Evolutionary conservation across 2,888 invertebrate species (phyloP).

Genomic region (Caenorhabditis sulstoni): DNA sequence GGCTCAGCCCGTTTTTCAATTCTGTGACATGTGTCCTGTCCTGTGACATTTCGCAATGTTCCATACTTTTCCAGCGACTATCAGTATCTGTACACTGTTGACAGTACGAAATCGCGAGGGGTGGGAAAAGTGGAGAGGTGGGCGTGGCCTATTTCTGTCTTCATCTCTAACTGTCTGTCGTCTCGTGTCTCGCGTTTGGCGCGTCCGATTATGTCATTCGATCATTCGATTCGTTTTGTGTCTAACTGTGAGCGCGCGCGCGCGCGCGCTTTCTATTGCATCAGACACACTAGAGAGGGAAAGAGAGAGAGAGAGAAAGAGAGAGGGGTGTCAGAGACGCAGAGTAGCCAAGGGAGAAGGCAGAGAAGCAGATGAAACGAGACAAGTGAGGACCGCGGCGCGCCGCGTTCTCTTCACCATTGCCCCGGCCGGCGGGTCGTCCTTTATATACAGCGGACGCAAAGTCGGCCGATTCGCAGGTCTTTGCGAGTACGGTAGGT

Average conservation of each 20-base stretch:
- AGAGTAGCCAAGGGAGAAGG: too few species aligned
- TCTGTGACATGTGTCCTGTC: too few species aligned
- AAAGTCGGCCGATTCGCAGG: constrained; percentile 63
- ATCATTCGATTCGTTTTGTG: constrained; percentile 30
- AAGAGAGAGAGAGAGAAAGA: constrained; percentile 22
- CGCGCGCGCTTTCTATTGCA: constrained; percentile 15
- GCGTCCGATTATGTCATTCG: constrained; percentile 46
- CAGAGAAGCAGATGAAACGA: background rate
- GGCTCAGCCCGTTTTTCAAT: too few species aligned
- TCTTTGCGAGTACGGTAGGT: constrained; percentile 53
- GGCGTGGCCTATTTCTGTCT: background rate
- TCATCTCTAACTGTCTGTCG: constrained; percentile 1
- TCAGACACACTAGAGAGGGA: constrained; percentile 2
- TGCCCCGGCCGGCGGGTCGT: constrained; percentile 39
- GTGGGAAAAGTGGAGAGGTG: constrained; percentile 21
- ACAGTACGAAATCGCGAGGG: too few species aligned
- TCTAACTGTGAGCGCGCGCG: constrained; percentile 18
- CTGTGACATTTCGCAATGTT: too few species aligned
- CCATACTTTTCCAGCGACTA: too few species aligned
- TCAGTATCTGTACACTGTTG: too few species aligned
- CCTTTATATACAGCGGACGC: constrained; percentile 60
- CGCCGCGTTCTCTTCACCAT: constrained; percentile 13
- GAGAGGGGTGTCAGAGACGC: background rate
- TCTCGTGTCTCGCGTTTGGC: constrained; percentile 15
- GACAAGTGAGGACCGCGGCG: background rate